Evolutionary conservation across 2,888 invertebrate species (phyloP).

Genomic region (Hirudinaria manillensis): DNA sequence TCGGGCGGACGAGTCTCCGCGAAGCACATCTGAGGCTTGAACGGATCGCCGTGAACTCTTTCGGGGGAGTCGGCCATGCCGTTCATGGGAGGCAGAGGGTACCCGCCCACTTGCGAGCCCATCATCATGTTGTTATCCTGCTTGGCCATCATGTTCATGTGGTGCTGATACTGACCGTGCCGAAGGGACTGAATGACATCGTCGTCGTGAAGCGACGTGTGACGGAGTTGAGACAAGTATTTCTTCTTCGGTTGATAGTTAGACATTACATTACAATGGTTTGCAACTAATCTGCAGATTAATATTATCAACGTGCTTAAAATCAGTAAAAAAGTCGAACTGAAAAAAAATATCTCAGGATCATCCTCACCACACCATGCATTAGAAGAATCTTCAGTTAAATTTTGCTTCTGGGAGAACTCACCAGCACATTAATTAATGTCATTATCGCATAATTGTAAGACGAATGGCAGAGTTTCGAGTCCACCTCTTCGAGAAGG

Average conservation of each 20-base stretch:
- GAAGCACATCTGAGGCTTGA: slow-evolving; percentile 1
- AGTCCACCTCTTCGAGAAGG: not conserved
- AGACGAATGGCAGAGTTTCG: not conserved
- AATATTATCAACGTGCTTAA: not conserved
- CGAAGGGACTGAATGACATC: slow-evolving; percentile 4
- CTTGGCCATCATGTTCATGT: not conserved
- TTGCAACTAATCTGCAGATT: not conserved
- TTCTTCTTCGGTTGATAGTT: slow-evolving; percentile 36
- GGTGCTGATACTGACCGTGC: not conserved
- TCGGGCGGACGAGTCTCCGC: not conserved
- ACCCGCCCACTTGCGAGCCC: not conserved
- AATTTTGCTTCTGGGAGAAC: not conserved
- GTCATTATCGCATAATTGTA: slow-evolving; percentile 7
- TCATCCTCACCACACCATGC: no score
- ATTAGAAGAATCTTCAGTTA: no score
- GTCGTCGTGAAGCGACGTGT: slow-evolving; percentile 17
- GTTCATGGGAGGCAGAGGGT: slow-evolving; percentile 11
- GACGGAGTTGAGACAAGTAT: slow-evolving; percentile 33
- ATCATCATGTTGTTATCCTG: not conserved
- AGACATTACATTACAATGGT: slow-evolving; percentile 26
- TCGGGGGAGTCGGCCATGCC: not conserved
- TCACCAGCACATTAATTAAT: not conserved
- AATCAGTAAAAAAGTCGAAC: not conserved
- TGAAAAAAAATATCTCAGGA: not conserved
- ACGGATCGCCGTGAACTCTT: not conserved